phyloP scores from a whole-genome alignment of 1,140 invertebrate species.

The Acromyrmex charruanus region DNA sequence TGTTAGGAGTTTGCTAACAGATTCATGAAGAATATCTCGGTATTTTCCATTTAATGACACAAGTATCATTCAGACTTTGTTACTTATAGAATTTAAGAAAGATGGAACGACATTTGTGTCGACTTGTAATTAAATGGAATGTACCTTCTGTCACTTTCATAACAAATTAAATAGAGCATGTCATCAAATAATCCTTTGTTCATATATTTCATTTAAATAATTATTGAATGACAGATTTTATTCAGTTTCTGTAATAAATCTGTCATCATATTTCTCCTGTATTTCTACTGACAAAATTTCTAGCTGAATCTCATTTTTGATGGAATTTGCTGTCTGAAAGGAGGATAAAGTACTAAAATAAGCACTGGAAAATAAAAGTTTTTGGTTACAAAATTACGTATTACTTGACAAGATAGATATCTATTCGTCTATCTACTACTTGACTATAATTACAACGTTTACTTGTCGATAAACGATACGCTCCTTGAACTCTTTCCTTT shows the following conservation, averaged over 20 bases:
- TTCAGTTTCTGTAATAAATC: background rate
- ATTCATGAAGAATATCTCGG: background rate
- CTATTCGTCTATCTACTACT: background rate
- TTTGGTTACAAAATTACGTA: background rate
- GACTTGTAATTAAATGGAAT: too few relatives aligned
- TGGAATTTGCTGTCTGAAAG: too few relatives aligned
- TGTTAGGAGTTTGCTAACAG: background rate
- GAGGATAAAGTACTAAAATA: too few relatives aligned
- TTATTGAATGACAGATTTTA: background rate
- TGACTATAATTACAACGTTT: background rate
- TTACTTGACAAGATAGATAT: background rate
- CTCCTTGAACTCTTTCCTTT: background rate
- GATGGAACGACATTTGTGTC: too few relatives aligned
- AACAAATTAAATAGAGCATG: background rate
- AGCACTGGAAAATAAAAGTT: background rate
- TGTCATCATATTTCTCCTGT: background rate
- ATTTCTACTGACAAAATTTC: background rate
- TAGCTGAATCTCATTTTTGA: background rate
- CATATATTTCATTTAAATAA: too few relatives aligned
- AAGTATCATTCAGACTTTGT: too few relatives aligned
- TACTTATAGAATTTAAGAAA: too few relatives aligned
- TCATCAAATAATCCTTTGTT: background rate
- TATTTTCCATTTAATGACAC: too few relatives aligned
- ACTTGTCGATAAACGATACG: background rate
- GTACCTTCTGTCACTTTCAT: background rate